A percentile compares a stretch with the other conserved stretches of the same genome.
These are phyloP conservation scores for Hiodon alosoides DNA, from an alignment of 2,113 vertebrate genomes.

Conservation along the genomic window DNA sequence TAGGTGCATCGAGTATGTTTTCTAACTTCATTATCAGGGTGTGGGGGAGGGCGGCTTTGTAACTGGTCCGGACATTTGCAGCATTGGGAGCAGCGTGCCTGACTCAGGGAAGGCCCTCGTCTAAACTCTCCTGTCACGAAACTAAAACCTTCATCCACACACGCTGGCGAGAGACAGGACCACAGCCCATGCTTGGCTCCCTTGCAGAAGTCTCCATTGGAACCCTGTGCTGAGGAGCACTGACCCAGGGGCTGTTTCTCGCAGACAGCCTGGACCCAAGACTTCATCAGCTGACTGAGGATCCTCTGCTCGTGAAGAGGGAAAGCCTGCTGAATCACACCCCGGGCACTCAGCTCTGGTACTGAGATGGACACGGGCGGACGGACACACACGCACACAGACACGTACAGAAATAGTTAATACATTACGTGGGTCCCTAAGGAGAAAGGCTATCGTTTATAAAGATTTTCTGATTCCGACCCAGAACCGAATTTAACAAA, in stretches of 20 bases:
- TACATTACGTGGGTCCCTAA: not conserved
- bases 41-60: too few relatives aligned
- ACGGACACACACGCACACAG: constrained; percentile 2
- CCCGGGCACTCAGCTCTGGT: constrained; percentile 81
- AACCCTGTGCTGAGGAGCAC: constrained; percentile 14
- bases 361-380: constrained; percentile 56
- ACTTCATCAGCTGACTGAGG: constrained; percentile 90
- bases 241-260: constrained; percentile 89
- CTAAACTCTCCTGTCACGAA: too few relatives aligned
- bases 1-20: too few relatives aligned
- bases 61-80: too few relatives aligned
- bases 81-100: too few relatives aligned
- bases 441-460: not conserved
- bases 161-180: not conserved
- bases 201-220: not conserved
- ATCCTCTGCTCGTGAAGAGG: constrained; percentile 92
- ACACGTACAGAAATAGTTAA: constrained; percentile 5
- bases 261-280: constrained; percentile 93
- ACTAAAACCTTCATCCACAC: too few relatives aligned
- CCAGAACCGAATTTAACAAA: not conserved
- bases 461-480: constrained; percentile 10
- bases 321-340: constrained; percentile 92
- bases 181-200: not conserved
- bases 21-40: too few relatives aligned
- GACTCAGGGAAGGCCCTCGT: too few relatives aligned